A percentile compares a stretch with the other conserved stretches of the same genome.
Conservation (phyloP, 2,113 vertebrate species). For the Leucoraja erinaceus region DNA sequence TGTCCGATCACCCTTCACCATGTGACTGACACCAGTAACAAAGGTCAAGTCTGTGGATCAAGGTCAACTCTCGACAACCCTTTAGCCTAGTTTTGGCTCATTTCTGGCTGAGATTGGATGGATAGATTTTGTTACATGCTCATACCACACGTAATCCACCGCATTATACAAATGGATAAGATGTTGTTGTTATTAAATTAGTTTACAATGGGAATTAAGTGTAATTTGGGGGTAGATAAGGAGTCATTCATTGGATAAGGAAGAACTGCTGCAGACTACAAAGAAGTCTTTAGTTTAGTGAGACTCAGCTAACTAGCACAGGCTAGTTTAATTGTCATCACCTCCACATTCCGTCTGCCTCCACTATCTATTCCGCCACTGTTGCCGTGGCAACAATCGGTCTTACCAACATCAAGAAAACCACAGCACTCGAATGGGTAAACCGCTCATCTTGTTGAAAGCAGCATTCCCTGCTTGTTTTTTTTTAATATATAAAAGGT, state of each 20-base stretch:
- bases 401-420: slow-evolving; percentile 5
- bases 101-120: not conserved
- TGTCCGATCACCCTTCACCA: not conserved
- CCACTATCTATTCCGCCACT: slow-evolving; percentile 4
- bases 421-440: not conserved
- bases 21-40: not conserved
- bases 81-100: not conserved
- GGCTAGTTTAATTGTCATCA: slow-evolving; percentile 16
- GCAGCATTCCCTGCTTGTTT: not conserved
- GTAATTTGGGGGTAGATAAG: not conserved
- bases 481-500: not conserved
- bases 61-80: not conserved
- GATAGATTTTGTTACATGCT: not conserved
- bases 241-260: not conserved
- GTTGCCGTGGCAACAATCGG: slow-evolving; percentile 6
- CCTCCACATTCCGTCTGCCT: not conserved
- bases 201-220: not conserved
- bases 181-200: slow-evolving; percentile 5
- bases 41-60: not conserved
- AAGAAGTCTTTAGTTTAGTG: not conserved
- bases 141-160: not conserved
- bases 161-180: not conserved
- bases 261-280: not conserved
- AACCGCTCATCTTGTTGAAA: not conserved
- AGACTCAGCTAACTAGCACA: slow-evolving; percentile 8